Percentiles rank a stretch among this genome's conserved stretches.
Conservation (phyloP, 1,140 invertebrate genomes). For the Magallana angulata region DNA sequence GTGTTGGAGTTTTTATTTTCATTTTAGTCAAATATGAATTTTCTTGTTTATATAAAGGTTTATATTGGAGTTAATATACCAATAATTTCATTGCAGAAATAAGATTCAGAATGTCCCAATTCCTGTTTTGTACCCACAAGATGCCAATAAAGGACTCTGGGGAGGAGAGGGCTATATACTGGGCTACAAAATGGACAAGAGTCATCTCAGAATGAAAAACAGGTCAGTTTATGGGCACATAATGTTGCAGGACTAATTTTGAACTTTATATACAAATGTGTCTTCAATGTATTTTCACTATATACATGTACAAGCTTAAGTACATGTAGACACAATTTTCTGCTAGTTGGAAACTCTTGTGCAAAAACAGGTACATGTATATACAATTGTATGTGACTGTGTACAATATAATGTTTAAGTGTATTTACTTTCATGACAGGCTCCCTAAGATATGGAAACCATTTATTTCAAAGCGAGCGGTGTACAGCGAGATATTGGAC, state of each 20-base stretch:
- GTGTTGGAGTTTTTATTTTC: too few relatives aligned
- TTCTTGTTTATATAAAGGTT: too few relatives aligned
- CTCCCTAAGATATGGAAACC: constrained; percentile 93
- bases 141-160: constrained; percentile 93
- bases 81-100: constrained; percentile 61
- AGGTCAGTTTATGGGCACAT: constrained; percentile 13
- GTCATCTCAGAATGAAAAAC: background rate
- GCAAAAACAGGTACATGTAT: too few relatives aligned
- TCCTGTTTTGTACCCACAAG: constrained; percentile 87
- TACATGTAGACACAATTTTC: too few relatives aligned
- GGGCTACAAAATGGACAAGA: constrained; percentile 82
- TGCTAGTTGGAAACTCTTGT: too few relatives aligned
- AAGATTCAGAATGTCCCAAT: constrained; percentile 81
- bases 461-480: constrained; percentile 86
- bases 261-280: too few relatives aligned
- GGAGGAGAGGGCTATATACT: constrained; percentile 96
- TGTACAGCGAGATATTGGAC: constrained; percentile 96
- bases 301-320: too few relatives aligned
- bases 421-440: constrained; percentile 60
- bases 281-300: too few relatives aligned
- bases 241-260: too few relatives aligned
- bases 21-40: too few relatives aligned
- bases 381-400: too few relatives aligned
- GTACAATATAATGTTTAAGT: background rate
- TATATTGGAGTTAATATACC: too few relatives aligned